Evolutionary conservation across 2,888 invertebrate genomes (phyloP), one percentile per base, ranked within the genome.

Genomic region (Seira ritae): DNA sequence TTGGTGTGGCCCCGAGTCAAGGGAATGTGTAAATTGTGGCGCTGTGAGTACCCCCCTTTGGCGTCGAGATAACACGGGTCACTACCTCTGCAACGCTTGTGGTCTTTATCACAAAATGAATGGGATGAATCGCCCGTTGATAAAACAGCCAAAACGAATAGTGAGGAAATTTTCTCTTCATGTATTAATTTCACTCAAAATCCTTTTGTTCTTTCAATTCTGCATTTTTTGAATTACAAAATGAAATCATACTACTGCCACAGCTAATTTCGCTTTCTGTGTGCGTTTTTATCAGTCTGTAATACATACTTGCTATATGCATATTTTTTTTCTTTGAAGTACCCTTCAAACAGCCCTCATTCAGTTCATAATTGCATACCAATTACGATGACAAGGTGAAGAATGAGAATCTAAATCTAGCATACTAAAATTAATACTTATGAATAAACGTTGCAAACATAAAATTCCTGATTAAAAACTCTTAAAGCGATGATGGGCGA

Each of bases 41-140:
- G 94, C 94, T n/a, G 93, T 93, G 84, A 93, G 93, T 79, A 99
- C 99, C 89, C 98, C 99, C 87, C 93, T 99, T 89, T 99, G 99
- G 99, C 94, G 99, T 89, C 94, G 99, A 91, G 99, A 99, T 93
- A 97, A 97, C 91, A 98, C 97, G 90, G 99, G 99, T 88, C 98
- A 99, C 93, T 99, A 98, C 93, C 94, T 99, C 90, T 99, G 99
- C 94, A 99, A 50, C 17, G 85, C 83, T 20, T 83, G 85, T 84
- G 84, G 85, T 68, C 96, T 99, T 89, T 99, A 99, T 93, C 95
- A 95, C 92, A 97, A 97, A 93, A 96, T 97, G 96, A 98, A 97
- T 92, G 97, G 97, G 91, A 95, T 96, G 93, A 96, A 96, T 92
- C 94, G 97, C 90, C 97, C 97, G 83, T 93, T 97, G 90, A 95